Evolutionary conservation across 2,888 invertebrate genomes (phyloP), one percentile per base, ranked within the genome.

Genomic region (Dorcus hopei): DNA sequence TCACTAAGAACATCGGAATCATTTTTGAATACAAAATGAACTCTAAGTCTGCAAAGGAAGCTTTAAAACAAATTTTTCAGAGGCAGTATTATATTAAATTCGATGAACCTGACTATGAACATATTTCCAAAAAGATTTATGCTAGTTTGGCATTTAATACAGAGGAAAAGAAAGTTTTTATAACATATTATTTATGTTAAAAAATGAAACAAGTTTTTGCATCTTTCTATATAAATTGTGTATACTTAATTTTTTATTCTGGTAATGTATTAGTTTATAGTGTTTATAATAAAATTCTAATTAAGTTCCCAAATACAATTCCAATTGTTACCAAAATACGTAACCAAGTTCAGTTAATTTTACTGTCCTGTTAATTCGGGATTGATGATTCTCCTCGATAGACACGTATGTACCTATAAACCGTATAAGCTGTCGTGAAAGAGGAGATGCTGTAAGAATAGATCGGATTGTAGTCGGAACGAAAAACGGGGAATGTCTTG

Each of bases 21-120:
- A 53, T 53, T 53, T 53, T 53, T 42, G 53, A 53, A 53, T 43
- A 43, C 51, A 53, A 53, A 53, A 45, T 53, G 45, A 47, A 53
- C 43, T 53, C 23, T 45, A 53, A 47, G 53, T 53, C 53, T 45
- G 53, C 53, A 47, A 9, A 53, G 42, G 45, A 53, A 53, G 53
- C 43, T 53, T 53, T 52, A 52, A 3, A 52, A 9, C 52, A 52
- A 52, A 52, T 52, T 53, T 53, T 53, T 53, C 6, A 52, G 52
- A 53, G 14, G 45, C 45, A 16, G 23, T 53, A 53, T 53, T 19
- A 42, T 53, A 43, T 26, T 11, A 53, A 53, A 53, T 53, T 53
- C 53, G 53, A 53, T 53, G 45, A 53, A 53, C 53, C 53, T 53
- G 53, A 45, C 3, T 51, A 51, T 51, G 16, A 40, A 38, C 51